Evolutionary conservation across 2,113 vertebrate species (phyloP), one percentile per base, ranked within the genome.

Genomic region (Condylura cristata): DNA sequence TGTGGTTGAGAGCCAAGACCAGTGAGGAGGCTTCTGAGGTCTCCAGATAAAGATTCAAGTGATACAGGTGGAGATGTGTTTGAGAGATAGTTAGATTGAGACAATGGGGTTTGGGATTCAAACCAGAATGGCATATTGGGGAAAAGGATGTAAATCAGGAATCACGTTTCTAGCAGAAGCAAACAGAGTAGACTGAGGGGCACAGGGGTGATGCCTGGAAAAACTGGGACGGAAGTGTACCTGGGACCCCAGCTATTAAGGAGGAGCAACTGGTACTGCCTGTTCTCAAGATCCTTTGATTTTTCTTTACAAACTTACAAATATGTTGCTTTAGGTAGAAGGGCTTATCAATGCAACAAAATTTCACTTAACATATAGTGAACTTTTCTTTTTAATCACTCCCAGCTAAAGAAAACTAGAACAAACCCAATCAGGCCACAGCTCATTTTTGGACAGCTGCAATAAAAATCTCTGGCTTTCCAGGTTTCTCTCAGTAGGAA

Each of bases 391-490:
- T 88, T 95, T 37, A 93, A 91, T 89, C 60, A 63, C 72, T 93
- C 68, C 30, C 72, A 63, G 46, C 66, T 68, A 41, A 89, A 80
- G 75, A 83, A 96, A 95, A 80, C 79, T 87, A 91, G 86, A 95
- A 68, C 87, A 95, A 75, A 94, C 68, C 48, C 71, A 95, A 71
- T 95, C 91, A 95, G 89, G 65, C 37, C 51, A 6, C 61, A 81
- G 80, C 70, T 96, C 48, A 81, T 96, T 94, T 83, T 86, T 87
- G 68, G 85, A 85, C 68, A 95, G 82, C 86, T 94, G 89, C 66
- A 87, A 78, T 72, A 60, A 76, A 87, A 71, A 39, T 68, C 60
- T 86, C 61, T n/a, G 16, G 37, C 88, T 96, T 92, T 90, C 74
- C 4, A 41, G 89, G 89, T 76, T 94, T 93, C 75, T 70, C 68